These are phyloP conservation scores for Opisthocomus hoazin DNA, from an alignment of 2,113 vertebrate genomes.

Conservation along the genomic window DNA sequence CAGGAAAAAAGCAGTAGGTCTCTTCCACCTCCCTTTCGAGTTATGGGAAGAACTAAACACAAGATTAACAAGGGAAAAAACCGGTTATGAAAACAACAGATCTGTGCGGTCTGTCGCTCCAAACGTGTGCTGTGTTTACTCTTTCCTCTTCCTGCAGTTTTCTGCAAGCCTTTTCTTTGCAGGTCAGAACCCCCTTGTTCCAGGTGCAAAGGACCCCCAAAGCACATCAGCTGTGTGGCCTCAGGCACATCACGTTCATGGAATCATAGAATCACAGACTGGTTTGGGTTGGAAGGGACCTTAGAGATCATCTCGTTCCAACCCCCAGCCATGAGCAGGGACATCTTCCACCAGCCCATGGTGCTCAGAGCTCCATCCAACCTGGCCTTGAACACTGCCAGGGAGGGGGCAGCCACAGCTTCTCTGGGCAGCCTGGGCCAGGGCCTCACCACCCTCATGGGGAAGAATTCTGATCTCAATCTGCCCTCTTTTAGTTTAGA, in stretches of 20 bases:
- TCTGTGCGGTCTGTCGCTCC: neutral
- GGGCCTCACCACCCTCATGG: too few species aligned
- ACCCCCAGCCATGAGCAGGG: too few species aligned
- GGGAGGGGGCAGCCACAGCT: too few species aligned
- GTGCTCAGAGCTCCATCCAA: too few species aligned
- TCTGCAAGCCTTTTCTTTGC: neutral
- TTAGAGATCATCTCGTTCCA: too few species aligned
- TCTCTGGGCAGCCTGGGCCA: too few species aligned
- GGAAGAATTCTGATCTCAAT: too few species aligned
- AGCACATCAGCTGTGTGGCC: neutral
- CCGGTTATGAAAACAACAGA: neutral
- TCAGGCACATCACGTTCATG: neutral
- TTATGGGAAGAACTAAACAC: slow-evolving; percentile 26
- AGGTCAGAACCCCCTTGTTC: neutral
- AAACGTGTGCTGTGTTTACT: neutral
- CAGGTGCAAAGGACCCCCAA: neutral
- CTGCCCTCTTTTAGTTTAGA: too few species aligned
- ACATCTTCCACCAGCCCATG: too few species aligned
- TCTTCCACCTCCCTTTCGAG: neutral
- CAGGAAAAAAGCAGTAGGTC: neutral
- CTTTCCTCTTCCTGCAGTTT: neutral
- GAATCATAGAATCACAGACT: too few species aligned
- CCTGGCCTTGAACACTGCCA: too few species aligned
- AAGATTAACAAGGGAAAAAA: neutral
- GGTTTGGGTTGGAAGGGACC: too few species aligned